Percentiles rank a stretch among this genome's conserved stretches.
Conservation (phyloP, 2,113 vertebrate species). For the Oreotrochilus melanogaster region DNA sequence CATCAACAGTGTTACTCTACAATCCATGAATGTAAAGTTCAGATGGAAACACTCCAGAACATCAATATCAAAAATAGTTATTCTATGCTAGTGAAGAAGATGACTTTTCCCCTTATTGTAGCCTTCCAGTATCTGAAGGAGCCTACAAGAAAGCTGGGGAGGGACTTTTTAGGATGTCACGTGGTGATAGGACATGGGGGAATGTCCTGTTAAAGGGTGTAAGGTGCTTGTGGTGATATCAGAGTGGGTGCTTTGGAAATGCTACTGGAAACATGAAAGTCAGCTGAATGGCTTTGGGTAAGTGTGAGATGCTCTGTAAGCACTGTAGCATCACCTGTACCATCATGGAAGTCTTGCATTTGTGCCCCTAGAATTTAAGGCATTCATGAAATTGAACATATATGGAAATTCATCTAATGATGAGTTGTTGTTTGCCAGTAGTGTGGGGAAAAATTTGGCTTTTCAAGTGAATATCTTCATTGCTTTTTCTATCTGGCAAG, state of each 20-base stretch:
- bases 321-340: background rate
- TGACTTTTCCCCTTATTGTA: background rate
- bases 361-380: background rate
- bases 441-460: background rate
- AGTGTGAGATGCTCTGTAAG: constrained; percentile 19
- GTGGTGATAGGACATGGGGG: too few relatives aligned
- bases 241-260: constrained; percentile 61
- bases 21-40: background rate
- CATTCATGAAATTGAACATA: background rate
- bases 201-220: background rate
- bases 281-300: constrained; percentile 28
- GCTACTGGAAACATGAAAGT: constrained; percentile 46
- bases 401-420: background rate
- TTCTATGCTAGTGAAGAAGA: background rate
- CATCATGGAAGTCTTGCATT: background rate
- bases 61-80: background rate
- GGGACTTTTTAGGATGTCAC: too few relatives aligned
- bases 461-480: background rate
- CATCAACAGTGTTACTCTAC: background rate
- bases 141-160: too few relatives aligned
- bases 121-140: too few relatives aligned
- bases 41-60: background rate
- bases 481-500: background rate
- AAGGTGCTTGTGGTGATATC: constrained; percentile 47
- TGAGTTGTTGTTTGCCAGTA: background rate